These are phyloP conservation scores for Limnodromus scolopaceus DNA, from an alignment of 2,797 vertebrate species.

Conservation along the genomic window DNA sequence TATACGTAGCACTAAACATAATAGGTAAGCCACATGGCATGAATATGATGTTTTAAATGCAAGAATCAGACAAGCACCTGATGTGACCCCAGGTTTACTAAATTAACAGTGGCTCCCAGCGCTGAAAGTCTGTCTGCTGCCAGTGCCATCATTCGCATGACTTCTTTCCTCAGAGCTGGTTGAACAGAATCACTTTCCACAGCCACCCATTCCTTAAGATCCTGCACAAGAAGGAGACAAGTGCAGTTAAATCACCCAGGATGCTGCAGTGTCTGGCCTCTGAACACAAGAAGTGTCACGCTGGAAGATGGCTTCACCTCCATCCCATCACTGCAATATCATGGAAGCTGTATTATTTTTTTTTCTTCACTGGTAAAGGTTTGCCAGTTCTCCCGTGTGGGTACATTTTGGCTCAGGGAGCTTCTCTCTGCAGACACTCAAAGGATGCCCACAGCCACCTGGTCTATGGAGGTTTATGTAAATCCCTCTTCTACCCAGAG, in stretches of 20 bases:
- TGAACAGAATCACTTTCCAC: constrained; percentile 80
- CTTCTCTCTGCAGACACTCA: not conserved
- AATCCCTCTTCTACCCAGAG: not conserved
- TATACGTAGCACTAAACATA: not conserved
- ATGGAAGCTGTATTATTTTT: rapidly evolving
- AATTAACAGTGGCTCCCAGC: constrained; percentile 73
- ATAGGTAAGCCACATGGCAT: not conserved
- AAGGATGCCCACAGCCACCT: not conserved
- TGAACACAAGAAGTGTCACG: not conserved
- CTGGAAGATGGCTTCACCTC: not conserved
- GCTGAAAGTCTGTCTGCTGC: constrained; percentile 59
- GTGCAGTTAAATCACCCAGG: not conserved
- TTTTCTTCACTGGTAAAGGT: not conserved
- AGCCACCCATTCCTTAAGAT: constrained; percentile 79
- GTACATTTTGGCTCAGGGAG: not conserved
- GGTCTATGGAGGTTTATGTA: not conserved
- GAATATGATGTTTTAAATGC: not conserved
- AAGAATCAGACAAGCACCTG: constrained; percentile 61
- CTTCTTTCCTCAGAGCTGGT: constrained; percentile 61
- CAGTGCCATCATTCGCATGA: constrained; percentile 66
- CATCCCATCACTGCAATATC: not conserved
- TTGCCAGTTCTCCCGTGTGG: not conserved
- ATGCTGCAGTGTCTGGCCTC: not conserved
- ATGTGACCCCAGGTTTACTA: constrained; percentile 64
- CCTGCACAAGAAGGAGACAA: constrained; percentile 44